phyloP scores from a whole-genome alignment of 2,888 invertebrate species.

The Plagodis pulveraria region DNA sequence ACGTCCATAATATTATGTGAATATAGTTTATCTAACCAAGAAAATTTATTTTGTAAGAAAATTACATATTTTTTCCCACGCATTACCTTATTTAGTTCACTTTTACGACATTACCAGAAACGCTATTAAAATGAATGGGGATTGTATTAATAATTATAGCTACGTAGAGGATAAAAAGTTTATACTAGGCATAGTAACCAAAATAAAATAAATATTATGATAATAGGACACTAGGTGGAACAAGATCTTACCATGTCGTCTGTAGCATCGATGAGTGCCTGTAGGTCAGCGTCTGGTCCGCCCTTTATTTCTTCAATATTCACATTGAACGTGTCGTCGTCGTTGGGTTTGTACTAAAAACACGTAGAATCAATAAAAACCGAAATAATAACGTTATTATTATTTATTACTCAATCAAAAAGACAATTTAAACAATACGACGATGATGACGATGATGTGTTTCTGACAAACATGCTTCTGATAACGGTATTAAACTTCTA shows the following conservation, averaged over 20 bases:
- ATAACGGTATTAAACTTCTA: too few relatives aligned
- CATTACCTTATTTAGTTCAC: too few relatives aligned
- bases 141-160: neutral
- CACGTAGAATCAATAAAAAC: neutral
- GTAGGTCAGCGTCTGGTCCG: slow-evolving; percentile 80
- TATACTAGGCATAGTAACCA: neutral
- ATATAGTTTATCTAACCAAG: too few relatives aligned
- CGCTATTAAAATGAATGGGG: too few relatives aligned
- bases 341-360: slow-evolving; percentile 79
- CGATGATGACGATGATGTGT: too few relatives aligned
- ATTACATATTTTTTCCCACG: too few relatives aligned
- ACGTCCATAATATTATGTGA: too few relatives aligned
- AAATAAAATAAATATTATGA: neutral
- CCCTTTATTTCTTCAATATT: slow-evolving; percentile 73
- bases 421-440: too few relatives aligned
- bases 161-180: neutral
- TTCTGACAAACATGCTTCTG: too few relatives aligned
- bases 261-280: slow-evolving; percentile 86
- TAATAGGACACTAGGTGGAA: neutral
- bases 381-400: neutral
- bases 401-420: neutral
- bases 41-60: too few relatives aligned
- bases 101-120: too few relatives aligned
- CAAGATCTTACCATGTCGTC: slow-evolving; percentile 82
- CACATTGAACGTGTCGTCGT: slow-evolving; percentile 78